These are phyloP conservation scores for Eustalomyia histrio DNA, from an alignment of 2,888 invertebrate species.

Conservation along the genomic window DNA sequence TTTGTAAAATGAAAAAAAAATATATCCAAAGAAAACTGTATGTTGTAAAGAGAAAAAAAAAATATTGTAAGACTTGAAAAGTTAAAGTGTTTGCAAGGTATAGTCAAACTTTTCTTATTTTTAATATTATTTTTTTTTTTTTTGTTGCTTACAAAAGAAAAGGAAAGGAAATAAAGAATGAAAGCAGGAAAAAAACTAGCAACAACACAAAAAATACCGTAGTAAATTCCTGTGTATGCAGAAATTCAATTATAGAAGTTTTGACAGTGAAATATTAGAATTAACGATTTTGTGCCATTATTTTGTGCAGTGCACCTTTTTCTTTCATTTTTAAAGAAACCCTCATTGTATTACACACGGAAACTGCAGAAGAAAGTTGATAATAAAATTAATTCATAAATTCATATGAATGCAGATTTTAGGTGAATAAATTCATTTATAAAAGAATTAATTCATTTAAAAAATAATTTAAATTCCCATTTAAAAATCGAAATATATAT, in stretches of 20 bases:
- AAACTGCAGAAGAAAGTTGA: constrained; percentile 26
- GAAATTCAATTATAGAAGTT: constrained; percentile 69
- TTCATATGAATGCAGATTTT: constrained; percentile 29
- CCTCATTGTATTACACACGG: constrained; percentile 27
- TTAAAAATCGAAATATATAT: too few species aligned
- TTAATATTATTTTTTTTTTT: constrained; percentile 17
- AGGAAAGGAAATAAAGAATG: constrained; percentile 47
- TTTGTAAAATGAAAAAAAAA: constrained; percentile 44
- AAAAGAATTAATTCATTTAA: too few species aligned
- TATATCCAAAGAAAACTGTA: constrained; percentile 9
- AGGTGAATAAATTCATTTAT: background rate
- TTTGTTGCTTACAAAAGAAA: constrained; percentile 30
- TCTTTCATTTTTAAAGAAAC: constrained; percentile 18
- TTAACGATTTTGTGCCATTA: constrained; percentile 65
- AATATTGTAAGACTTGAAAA: constrained; percentile 43
- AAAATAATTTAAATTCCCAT: too few species aligned
- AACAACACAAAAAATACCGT: constrained; percentile 35
- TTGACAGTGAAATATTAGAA: constrained; percentile 69
- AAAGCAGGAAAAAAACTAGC: constrained; percentile 39
- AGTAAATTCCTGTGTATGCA: constrained; percentile 59
- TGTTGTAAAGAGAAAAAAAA: constrained; percentile 8
- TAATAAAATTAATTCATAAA: constrained; percentile 64
- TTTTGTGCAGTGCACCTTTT: constrained; percentile 62
- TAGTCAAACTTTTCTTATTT: constrained; percentile 35
- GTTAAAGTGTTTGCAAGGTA: constrained; percentile 63